Evolutionary conservation across 2,797 vertebrate species (phyloP).

Genomic region (Sitta carolinensis): DNA sequence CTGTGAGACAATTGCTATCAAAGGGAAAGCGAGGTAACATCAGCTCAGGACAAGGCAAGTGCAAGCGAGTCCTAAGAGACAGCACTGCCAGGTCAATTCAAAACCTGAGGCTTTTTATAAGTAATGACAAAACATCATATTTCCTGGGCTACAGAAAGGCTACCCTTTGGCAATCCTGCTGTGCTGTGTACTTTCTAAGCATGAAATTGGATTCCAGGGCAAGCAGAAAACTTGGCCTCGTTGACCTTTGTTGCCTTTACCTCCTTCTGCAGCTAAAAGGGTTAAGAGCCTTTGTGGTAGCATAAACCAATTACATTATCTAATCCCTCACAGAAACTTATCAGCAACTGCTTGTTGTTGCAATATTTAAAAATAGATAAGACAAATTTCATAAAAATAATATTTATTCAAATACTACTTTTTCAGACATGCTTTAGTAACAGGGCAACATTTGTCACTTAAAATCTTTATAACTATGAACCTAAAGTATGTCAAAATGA

Average conservation of each 20-base stretch:
- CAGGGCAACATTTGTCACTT: neutral
- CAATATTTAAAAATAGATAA: neutral
- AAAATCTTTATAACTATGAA: neutral
- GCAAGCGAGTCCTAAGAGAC: neutral
- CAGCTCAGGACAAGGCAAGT: neutral
- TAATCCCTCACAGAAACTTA: neutral
- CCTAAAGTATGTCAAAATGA: neutral
- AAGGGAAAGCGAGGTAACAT: neutral
- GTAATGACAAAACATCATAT: slow-evolving; percentile 1
- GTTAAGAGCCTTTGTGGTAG: neutral
- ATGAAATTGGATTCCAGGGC: neutral
- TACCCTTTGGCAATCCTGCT: neutral
- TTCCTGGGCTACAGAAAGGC: neutral
- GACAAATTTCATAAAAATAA: neutral
- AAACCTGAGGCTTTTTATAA: neutral
- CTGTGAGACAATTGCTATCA: neutral
- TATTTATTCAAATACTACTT: neutral
- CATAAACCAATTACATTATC: neutral
- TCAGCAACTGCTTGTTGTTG: neutral
- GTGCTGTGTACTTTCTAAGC: neutral
- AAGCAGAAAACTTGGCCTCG: neutral
- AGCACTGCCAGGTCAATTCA: neutral
- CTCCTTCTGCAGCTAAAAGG: neutral
- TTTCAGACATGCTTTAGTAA: neutral
- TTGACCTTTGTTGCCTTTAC: neutral